Base-by-base conservation (phyloP, 37 sponge, comb jelly and placozoan species). In the Agelas oroides region DNA sequence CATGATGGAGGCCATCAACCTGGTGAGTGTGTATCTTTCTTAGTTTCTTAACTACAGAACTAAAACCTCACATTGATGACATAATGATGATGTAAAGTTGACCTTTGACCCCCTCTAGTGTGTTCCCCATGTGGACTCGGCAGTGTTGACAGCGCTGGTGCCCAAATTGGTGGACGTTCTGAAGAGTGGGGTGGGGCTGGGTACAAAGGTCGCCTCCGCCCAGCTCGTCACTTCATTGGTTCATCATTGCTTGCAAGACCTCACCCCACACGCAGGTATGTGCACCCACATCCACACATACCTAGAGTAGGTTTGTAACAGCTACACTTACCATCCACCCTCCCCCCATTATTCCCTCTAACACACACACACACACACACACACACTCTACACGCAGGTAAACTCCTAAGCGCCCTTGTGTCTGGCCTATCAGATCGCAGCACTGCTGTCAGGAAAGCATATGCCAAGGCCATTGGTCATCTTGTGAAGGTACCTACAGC, bases 161-260 rank as follows among this genome's bases (percentile, higher is more conserved):
- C 96, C 96, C 6, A 52, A 34, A 46, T 74, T 96, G 25, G 65
- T 84, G 31, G 86, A 84, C 23, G 38, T 96, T n/a, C 62, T 96
- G 53, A 96, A 88, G 61, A 73, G 76, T 69, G 94, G 96, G 5
- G 79, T 93, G 28, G 96, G 94, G 23, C 76, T 96, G 55, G 77
- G 79, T 28, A 96, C 96, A 33, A 96, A 93, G 82, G 94, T 96
- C 23, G 87, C 82, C 36, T 30, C 82, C 39, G 88, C 92, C 46
- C 84, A 91, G 69, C 73, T 94, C 60, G 85, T 87, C 2, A 59
- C 84, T 20, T 76, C 83, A 13, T 76, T 94, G n/a, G 84, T 70
- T 23, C 88, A 55, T 6, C 88, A 82, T 16, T 77, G 63, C 12
- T 37, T 53, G 14, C 31, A 68, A 34, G 88, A 87, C 64, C 76